These are phyloP conservation scores for Heteromormyrus szaboi DNA, from an alignment of 2,797 vertebrate species.

Conservation along the genomic window DNA sequence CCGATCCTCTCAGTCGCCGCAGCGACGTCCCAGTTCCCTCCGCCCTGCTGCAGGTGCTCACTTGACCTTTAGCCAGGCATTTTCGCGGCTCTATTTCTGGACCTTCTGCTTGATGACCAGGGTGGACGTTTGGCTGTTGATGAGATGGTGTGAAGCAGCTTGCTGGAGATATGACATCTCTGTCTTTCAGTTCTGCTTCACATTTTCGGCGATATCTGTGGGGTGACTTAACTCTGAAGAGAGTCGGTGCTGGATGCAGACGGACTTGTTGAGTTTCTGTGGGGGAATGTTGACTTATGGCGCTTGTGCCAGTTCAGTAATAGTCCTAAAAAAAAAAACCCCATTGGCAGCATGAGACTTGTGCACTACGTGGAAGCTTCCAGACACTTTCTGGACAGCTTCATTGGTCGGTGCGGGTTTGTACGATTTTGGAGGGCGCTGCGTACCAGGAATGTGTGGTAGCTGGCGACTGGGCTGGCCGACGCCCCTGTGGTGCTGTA, in stretches of 20 bases:
- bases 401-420: background rate
- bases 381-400: background rate
- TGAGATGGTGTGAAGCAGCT: background rate
- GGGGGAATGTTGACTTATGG: background rate
- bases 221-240: background rate
- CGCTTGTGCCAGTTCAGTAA: background rate
- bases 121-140: background rate
- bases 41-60: background rate
- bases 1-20: background rate
- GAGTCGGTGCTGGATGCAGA: background rate
- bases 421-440: background rate
- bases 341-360: background rate
- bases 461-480: background rate
- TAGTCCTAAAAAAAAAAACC: background rate
- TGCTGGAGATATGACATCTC: background rate
- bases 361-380: background rate
- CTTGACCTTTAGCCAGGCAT: background rate
- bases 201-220: background rate
- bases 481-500: background rate
- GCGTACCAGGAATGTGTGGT: background rate
- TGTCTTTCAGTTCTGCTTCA: background rate
- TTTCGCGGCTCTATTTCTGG: background rate
- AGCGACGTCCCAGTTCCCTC: background rate
- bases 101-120: background rate
- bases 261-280: background rate